Conservation (phyloP, 2,113 vertebrate species). For the Myanophis thanlyinensis region DNA sequence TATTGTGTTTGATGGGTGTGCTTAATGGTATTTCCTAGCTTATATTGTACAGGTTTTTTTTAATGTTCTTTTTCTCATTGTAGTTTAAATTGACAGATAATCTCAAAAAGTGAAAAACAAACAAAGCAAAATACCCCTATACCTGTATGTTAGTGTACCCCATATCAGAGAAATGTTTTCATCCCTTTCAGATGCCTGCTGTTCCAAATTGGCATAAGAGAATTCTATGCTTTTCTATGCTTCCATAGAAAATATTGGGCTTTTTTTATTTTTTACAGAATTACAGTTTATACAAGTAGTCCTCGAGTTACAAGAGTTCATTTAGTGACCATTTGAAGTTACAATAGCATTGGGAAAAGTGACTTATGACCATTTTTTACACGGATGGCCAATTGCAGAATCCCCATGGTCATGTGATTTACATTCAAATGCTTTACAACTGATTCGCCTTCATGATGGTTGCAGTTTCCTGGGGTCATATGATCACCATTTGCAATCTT, state of each 20-base stretch:
- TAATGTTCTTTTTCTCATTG: not conserved
- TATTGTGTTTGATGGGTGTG: not conserved
- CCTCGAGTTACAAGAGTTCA: too few species aligned
- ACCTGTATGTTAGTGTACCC: not conserved
- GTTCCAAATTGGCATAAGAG: not conserved
- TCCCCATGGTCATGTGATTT: too few species aligned
- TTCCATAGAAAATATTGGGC: not conserved
- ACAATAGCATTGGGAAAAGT: too few species aligned
- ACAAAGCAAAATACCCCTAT: not conserved
- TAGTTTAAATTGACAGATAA: not conserved
- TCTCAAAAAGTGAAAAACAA: not conserved
- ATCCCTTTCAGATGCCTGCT: not conserved
- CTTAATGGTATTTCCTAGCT: not conserved
- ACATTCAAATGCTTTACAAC: too few species aligned
- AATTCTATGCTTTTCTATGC: too few species aligned
- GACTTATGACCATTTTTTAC: too few species aligned
- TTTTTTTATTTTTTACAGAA: not conserved
- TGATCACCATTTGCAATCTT: too few species aligned
- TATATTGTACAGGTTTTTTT: not conserved
- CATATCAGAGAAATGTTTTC: not conserved
- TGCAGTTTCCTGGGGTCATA: too few species aligned
- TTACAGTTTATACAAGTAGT: too few species aligned
- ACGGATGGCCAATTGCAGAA: too few species aligned
- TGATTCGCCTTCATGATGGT: too few species aligned
- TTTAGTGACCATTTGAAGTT: too few species aligned